phyloP scores from a whole-genome alignment of 2,888 invertebrate species.

The Xestia xanthographa region DNA sequence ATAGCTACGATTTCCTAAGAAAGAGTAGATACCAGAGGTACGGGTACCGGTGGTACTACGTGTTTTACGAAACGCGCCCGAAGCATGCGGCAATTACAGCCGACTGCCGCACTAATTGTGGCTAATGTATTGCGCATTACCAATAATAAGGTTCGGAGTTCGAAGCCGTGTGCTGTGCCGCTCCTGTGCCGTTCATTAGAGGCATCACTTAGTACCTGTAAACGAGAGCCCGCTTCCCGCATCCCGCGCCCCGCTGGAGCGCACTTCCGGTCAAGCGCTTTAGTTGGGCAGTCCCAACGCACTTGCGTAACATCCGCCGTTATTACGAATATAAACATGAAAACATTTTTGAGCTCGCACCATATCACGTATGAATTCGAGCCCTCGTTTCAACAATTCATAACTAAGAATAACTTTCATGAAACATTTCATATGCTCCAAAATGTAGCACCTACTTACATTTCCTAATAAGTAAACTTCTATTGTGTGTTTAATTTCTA shows the following conservation, averaged over 20 bases:
- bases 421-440: slow-evolving; percentile 26
- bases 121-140: slow-evolving; percentile 74
- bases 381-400: slow-evolving; percentile 31
- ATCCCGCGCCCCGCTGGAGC: slow-evolving; percentile 65
- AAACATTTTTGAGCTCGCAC: slow-evolving; percentile 64
- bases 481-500: slow-evolving; percentile 40
- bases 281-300: slow-evolving; percentile 76
- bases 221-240: slow-evolving; percentile 50
- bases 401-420: slow-evolving; percentile 29
- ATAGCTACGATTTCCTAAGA: slow-evolving; percentile 54
- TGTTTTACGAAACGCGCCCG: slow-evolving; percentile 68
- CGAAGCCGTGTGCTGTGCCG: slow-evolving; percentile 59
- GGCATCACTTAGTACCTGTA: slow-evolving; percentile 73
- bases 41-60: slow-evolving; percentile 35
- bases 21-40: slow-evolving; percentile 36
- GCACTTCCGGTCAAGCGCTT: slow-evolving; percentile 84
- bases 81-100: slow-evolving; percentile 68
- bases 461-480: slow-evolving; percentile 50
- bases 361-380: slow-evolving; percentile 30
- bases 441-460: slow-evolving; percentile 33
- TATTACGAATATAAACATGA: slow-evolving; percentile 75
- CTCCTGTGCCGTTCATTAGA: slow-evolving; percentile 78
- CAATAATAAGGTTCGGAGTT: slow-evolving; percentile 71
- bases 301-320: slow-evolving; percentile 84
- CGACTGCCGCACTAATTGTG: slow-evolving; percentile 68